Percentiles rank a stretch among this genome's conserved stretches.
Conservation (phyloP, 2,113 vertebrate species). For the Podarcis muralis region DNA sequence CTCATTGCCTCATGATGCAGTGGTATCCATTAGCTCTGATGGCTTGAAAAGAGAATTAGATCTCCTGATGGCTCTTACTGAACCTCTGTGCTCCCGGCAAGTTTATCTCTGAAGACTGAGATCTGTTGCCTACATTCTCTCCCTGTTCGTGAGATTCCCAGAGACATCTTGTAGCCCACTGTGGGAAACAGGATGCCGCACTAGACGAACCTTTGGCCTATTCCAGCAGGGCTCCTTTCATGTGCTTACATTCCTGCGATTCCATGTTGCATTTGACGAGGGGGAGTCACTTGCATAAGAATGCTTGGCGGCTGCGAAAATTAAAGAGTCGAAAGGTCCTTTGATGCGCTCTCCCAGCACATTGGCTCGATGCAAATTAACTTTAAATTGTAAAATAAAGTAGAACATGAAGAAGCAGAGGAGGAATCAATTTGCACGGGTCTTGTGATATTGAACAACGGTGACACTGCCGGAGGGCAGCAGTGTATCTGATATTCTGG, state of each 20-base stretch:
- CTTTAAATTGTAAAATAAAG: conserved; percentile 23
- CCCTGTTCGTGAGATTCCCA: too few species aligned
- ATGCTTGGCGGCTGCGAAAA: not conserved
- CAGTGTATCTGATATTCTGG: conserved; percentile 49
- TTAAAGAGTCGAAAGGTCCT: not conserved
- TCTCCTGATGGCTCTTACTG: too few species aligned
- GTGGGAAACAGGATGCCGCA: not conserved
- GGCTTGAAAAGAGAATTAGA: too few species aligned
- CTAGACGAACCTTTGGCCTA: not conserved
- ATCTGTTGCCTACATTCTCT: too few species aligned
- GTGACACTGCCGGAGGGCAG: conserved; percentile 29
- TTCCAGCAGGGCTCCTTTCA: not conserved
- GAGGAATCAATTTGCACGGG: not conserved
- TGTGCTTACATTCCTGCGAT: not conserved
- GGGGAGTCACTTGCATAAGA: too few species aligned
- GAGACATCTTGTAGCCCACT: not conserved
- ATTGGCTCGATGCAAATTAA: not conserved
- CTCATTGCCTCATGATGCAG: too few species aligned
- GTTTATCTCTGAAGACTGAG: too few species aligned
- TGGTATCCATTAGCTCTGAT: too few species aligned
- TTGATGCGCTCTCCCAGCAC: not conserved
- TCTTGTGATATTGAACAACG: conserved; percentile 34
- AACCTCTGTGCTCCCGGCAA: too few species aligned
- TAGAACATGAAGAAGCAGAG: conserved; percentile 2
- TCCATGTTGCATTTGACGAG: too few species aligned